These are phyloP conservation scores for Agraylea sexmaculata DNA, from an alignment of 1,140 invertebrate genomes.

Conservation along the genomic window DNA sequence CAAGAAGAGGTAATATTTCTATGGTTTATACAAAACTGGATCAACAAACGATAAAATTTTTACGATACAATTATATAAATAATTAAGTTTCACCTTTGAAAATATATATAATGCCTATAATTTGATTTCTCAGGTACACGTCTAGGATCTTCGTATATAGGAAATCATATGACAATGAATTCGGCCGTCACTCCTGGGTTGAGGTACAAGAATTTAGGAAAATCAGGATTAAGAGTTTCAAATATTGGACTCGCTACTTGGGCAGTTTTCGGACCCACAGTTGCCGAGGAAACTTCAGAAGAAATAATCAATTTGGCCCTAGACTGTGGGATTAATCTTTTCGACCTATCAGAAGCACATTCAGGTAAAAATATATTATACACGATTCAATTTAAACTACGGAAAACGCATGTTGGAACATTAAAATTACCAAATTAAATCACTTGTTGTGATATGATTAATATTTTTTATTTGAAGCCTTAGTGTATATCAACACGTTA, in stretches of 20 bases:
- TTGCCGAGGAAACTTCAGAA: constrained; percentile 79
- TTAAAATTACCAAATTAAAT: too few species aligned
- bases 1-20: too few species aligned
- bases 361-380: constrained; percentile 59
- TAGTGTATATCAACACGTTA: too few species aligned
- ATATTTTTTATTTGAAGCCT: too few species aligned
- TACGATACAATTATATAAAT: too few species aligned
- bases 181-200: constrained; percentile 61
- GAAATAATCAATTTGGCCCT: constrained; percentile 87
- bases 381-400: too few species aligned
- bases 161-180: constrained; percentile 34
- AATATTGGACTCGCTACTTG: constrained; percentile 86
- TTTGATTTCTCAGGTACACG: constrained; percentile 32
- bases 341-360: constrained; percentile 92
- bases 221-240: constrained; percentile 82
- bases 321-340: constrained; percentile 91
- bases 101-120: too few species aligned
- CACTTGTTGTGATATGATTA: too few species aligned
- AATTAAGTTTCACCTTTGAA: too few species aligned
- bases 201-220: constrained; percentile 82
- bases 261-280: constrained; percentile 69
- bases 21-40: too few species aligned
- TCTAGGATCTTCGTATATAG: constrained; percentile 33
- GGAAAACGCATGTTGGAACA: too few species aligned
- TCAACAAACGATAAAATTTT: too few species aligned